Percentiles rank a stretch among this genome's conserved stretches.
These are phyloP conservation scores for Bombyx mandarina DNA, from an alignment of 1,140 invertebrate species.

Conservation along the genomic window DNA sequence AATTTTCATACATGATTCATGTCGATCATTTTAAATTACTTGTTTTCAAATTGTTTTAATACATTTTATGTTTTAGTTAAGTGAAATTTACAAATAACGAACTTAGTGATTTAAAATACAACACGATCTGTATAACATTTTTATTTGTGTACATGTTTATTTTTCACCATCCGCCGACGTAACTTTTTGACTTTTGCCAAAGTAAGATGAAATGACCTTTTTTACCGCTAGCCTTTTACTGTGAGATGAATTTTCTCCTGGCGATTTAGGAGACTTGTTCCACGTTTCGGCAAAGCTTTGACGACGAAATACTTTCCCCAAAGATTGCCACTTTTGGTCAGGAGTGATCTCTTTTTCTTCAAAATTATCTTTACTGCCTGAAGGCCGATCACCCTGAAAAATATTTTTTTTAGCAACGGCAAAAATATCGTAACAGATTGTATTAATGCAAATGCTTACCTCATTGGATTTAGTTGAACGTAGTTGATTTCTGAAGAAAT, in stretches of 20 bases:
- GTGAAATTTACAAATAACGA: too few species aligned
- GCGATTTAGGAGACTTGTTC: constrained; percentile 34
- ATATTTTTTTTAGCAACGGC: not conserved
- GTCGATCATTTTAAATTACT: too few species aligned
- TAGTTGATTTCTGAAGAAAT: constrained; percentile 56
- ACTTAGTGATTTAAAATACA: too few species aligned
- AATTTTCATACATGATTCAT: too few species aligned
- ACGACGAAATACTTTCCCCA: constrained; percentile 59
- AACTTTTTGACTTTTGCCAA: constrained; percentile 39
- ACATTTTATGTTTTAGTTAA: too few species aligned
- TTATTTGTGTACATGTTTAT: constrained; percentile 13
- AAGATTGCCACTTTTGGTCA: constrained; percentile 62
- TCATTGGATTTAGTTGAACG: constrained; percentile 57
- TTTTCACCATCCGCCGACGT: constrained; percentile 24
- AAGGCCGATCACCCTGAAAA: constrained; percentile 49
- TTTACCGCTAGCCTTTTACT: constrained; percentile 48
- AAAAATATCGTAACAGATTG: not conserved
- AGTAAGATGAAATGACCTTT: constrained; percentile 54
- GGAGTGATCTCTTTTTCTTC: constrained; percentile 44
- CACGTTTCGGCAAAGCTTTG: constrained; percentile 53
- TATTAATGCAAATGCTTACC: constrained; percentile 27
- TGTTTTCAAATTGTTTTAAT: too few species aligned
- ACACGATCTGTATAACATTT: too few species aligned
- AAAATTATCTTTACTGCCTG: constrained; percentile 44
- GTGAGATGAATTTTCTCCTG: constrained; percentile 43